Evolutionary conservation across 2,888 invertebrate genomes (phyloP), one percentile per base, ranked within the genome.

Genomic region (Acrobasis suavella): DNA sequence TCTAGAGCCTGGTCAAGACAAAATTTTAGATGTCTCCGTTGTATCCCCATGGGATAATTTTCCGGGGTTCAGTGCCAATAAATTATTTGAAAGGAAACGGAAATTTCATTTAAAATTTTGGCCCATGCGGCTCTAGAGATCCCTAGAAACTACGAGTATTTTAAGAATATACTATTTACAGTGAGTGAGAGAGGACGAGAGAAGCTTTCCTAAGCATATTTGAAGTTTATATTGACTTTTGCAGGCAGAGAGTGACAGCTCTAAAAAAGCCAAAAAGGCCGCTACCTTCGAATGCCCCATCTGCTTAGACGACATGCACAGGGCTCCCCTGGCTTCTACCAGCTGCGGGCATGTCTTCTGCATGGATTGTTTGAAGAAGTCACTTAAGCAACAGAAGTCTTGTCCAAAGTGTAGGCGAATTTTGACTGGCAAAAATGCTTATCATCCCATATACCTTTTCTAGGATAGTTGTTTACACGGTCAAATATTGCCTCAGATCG

Each of bases 281-380:
- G 15, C 50, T 1, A 15, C 50, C 5, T 49, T 59, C 10, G 63
- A 71, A 10, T 81, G 81, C 62, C 72, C 80, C 17, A 77, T 81
- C 62, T 81, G 81, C 68, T 75, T 68, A 69, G 78, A 79, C 15
- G 70, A 72, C 42, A 56, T 81, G n/a, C 75, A 78, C 7, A 72
- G 67, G 37, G 75, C 71, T 42, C 74, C 72, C 12, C 59, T 77
- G 54, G 75, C 74, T 60, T 78, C 81, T 42, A 81, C 80, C 14
- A 76, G 71, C 54, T 81, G 81, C 70, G 81, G 81, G 7, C 80
- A 81, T 64, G 73, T 80, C 7, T 81, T 66, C 62, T 81, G 81
- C 52, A 52, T 72, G 32, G 49, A 61, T 46, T 81, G 81, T 54
- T 51, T 81, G 15, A 63, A 75, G 67, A 58, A 56, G 51, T 66